Evolutionary conservation across 1,140 invertebrate species (phyloP).

Genomic region (Wiebesia pumilae): DNA sequence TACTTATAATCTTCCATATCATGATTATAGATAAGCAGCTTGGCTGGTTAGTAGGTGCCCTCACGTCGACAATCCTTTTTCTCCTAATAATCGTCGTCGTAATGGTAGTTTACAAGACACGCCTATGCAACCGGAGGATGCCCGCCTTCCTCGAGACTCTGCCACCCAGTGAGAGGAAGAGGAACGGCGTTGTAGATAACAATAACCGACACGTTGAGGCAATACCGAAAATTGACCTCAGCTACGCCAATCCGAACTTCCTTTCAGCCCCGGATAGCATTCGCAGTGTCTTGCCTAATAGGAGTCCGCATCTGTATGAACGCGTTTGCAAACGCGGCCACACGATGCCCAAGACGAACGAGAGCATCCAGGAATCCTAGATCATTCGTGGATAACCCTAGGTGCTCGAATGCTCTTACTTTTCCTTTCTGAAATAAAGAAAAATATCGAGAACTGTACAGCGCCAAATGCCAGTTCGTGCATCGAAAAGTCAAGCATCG

Average conservation of each 20-base stretch:
- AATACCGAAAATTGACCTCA: slow-evolving; percentile 32
- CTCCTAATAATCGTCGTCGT: slow-evolving; percentile 68
- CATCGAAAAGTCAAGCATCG: not conserved
- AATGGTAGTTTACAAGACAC: slow-evolving; percentile 68
- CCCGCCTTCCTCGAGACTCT: slow-evolving; percentile 63
- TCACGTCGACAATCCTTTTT: slow-evolving; percentile 68
- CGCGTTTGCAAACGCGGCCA: not conserved
- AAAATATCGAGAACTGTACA: not conserved
- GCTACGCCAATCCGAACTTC: slow-evolving; percentile 46
- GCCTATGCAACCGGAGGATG: slow-evolving; percentile 60
- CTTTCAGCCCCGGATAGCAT: slow-evolving; percentile 33
- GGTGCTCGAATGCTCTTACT: not conserved
- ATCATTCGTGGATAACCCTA: not conserved
- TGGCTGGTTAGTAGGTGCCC: slow-evolving; percentile 70
- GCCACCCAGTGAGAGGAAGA: slow-evolving; percentile 53
- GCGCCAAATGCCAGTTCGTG: not conserved
- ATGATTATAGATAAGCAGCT: slow-evolving; percentile 65
- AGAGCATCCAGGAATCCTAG: slow-evolving; percentile 29
- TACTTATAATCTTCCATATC: not conserved
- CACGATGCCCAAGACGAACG: not conserved
- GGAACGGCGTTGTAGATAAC: not conserved
- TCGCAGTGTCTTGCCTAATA: slow-evolving; percentile 60
- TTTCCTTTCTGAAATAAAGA: slow-evolving; percentile 37
- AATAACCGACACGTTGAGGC: not conserved
- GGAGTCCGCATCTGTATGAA: slow-evolving; percentile 61